Evolutionary conservation across 2,888 invertebrate genomes (phyloP).

Genomic region (Cephus sareptanus): DNA sequence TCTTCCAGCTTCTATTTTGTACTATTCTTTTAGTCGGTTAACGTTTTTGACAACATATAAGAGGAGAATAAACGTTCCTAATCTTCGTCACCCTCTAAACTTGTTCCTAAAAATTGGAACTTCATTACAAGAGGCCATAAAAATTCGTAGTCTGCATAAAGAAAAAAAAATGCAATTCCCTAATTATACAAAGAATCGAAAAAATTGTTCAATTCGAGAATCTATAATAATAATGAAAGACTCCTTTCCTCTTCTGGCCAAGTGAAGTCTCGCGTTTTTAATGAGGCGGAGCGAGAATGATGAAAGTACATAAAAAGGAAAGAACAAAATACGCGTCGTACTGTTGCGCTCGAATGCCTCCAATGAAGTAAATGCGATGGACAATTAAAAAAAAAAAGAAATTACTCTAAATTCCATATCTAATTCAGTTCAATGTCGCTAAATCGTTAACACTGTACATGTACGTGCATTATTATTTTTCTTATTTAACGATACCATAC

Average conservation of each 20-base stretch:
- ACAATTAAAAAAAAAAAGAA: conserved; percentile 22
- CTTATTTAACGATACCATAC: not conserved
- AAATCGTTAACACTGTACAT: not conserved
- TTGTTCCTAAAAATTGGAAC: not conserved
- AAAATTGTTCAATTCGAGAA: not conserved
- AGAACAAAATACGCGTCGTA: not conserved
- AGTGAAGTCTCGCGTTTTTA: not conserved
- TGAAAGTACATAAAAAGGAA: not conserved
- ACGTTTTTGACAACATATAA: not conserved
- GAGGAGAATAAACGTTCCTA: not conserved
- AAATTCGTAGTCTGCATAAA: not conserved
- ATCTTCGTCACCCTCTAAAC: not conserved
- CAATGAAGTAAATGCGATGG: conserved; percentile 19
- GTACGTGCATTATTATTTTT: not conserved
- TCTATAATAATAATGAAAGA: not conserved
- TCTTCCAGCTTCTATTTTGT: not conserved
- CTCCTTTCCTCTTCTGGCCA: not conserved
- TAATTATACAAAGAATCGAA: not conserved
- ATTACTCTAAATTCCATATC: conserved; percentile 11
- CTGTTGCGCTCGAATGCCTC: not conserved
- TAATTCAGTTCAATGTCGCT: conserved; percentile 33
- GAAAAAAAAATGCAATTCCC: not conserved
- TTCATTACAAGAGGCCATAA: not conserved
- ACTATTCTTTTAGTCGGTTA: not conserved
- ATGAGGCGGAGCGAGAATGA: not conserved